phyloP scores from a whole-genome alignment of 2,113 vertebrate genomes.

The Dipodomys merriami region DNA sequence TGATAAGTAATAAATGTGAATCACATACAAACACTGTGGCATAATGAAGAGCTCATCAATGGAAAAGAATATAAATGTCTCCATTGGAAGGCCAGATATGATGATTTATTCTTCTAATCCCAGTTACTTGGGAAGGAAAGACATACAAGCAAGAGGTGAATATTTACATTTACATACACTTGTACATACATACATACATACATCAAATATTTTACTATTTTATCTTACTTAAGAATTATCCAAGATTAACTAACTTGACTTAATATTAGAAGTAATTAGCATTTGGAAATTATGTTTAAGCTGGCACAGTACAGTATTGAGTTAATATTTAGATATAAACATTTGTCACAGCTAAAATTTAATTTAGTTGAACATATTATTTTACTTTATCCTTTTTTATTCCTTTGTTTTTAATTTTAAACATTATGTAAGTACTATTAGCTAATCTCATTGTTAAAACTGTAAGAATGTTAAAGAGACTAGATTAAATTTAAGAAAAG shows the following conservation, averaged over 20 bases:
- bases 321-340: background rate
- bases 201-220: background rate
- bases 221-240: background rate
- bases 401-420: background rate
- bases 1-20: background rate
- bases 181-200: background rate
- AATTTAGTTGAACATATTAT: background rate
- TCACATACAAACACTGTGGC: background rate
- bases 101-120: no score
- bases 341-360: background rate
- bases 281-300: constrained; percentile 12
- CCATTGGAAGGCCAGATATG: background rate
- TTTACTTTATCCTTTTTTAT: background rate
- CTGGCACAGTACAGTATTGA: background rate
- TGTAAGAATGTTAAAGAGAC: background rate
- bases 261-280: background rate
- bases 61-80: background rate
- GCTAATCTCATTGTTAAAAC: constrained; percentile 11
- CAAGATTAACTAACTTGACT: background rate
- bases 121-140: no score
- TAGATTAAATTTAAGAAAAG: background rate
- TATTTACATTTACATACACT: background rate
- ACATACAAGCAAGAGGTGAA: no score
- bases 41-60: background rate
- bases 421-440: background rate